Evolutionary conservation across 1,140 invertebrate species (phyloP), one percentile per base, ranked within the genome.

Genomic region (Listronotus oregonensis): DNA sequence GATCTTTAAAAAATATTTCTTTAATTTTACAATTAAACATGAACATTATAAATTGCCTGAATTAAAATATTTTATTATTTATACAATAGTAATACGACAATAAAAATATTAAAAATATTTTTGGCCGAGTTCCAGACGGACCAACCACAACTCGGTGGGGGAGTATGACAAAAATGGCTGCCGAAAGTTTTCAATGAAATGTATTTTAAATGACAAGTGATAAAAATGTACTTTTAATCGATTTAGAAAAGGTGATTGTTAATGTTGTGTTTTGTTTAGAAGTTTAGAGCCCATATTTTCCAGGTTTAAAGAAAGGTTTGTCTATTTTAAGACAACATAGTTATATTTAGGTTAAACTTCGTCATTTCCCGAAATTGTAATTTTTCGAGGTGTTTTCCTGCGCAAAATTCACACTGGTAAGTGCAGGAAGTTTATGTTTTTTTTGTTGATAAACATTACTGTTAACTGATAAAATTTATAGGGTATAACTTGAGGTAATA

Each of bases 331-430:
- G 17, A 52, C 18, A 40, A 4, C 27, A 42, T 37, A 58, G 37
- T 73, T 75, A 69, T 72, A 76, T 75, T 71, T 75, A 76, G 75
- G 73, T 75, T 75, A 75, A 75, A 70, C 72, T 71, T 69, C 68
- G 68, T 73, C 70, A 70, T 74, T 70, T 67, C 44, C 58, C 46
- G 37, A 40, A 59, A 44, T 43, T 37, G 34, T 14, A 54, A 57
- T 42, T 31, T 43, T 54, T 51, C 58, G 8, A 12, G 40, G 11
- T 61, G 15, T 39, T 50, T 49, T 50, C 47, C 34, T 14, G 31
- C 10, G 50, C 14, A 51, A 61, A 50, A 61, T 15, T 49, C 5
- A 14, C 15, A 55, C 11, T 18, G 46, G 40, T 65, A 59, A 67
- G 52, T 70, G 65, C 62, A 65, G 60, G 61, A 67, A 64, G 64